Conservation (phyloP, 2,113 vertebrate species). For the Shinisaurus crocodilurus region DNA sequence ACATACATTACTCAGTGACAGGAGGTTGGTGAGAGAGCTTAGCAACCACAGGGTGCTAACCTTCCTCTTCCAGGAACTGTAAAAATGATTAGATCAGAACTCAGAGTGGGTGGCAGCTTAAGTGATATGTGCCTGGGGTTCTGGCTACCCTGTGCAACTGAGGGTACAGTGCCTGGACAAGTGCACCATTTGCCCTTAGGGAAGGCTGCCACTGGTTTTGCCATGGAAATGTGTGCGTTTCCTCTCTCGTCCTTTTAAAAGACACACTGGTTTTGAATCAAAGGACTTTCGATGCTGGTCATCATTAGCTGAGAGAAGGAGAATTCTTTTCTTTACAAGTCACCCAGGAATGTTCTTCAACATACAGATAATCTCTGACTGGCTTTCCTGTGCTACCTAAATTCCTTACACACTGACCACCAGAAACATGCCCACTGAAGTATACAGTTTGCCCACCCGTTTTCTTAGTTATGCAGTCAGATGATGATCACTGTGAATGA, state of each 20-base stretch:
- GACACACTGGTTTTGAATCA: not conserved
- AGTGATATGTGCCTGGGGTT: not conserved
- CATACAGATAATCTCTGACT: not conserved
- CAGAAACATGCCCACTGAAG: not conserved
- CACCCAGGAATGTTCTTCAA: not conserved
- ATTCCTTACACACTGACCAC: not conserved
- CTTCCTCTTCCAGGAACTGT: not conserved
- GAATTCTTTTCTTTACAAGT: not conserved
- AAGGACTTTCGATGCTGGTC: not conserved
- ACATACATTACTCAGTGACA: not conserved
- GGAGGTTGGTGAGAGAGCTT: not conserved
- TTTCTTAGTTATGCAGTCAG: not conserved
- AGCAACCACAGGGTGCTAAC: not conserved
- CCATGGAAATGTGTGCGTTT: not conserved
- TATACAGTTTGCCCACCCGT: not conserved
- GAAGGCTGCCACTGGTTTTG: not conserved
- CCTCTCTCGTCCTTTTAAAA: not conserved
- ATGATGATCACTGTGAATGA: not conserved
- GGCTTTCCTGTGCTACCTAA: not conserved
- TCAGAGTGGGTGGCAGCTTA: not conserved
- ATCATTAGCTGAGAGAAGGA: not conserved
- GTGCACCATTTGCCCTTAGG: not conserved
- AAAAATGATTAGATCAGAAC: not conserved
- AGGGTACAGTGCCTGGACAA: not conserved
- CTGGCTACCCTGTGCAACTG: not conserved